phyloP scores from a whole-genome alignment of 23 tunicate species.

The Trididemnum miniatum region DNA sequence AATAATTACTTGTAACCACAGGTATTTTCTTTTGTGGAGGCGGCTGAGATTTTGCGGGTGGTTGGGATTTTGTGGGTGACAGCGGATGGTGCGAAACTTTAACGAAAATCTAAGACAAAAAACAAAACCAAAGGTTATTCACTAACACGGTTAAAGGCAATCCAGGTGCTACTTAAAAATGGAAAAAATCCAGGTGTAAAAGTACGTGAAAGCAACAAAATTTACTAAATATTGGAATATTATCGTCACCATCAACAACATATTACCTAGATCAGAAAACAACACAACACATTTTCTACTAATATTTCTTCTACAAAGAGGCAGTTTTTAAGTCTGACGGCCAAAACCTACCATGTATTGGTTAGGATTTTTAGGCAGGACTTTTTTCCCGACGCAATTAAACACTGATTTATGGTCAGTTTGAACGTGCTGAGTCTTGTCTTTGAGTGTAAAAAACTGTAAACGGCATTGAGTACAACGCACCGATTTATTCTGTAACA shows the following conservation, averaged over 20 bases:
- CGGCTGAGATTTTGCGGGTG: background rate
- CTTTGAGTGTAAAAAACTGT: slow-evolving; percentile 40
- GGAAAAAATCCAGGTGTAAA: no score
- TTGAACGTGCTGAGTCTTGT: slow-evolving; percentile 21
- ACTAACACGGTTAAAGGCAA: no score
- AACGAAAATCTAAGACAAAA: slow-evolving; percentile 15
- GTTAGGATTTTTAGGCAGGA: slow-evolving; percentile 24
- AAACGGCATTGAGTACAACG: slow-evolving; percentile 58
- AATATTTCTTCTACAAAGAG: no score
- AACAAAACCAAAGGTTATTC: no score
- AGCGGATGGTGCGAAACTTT: slow-evolving; percentile 40
- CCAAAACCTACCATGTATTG: slow-evolving; percentile 38
- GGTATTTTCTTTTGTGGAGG: background rate
- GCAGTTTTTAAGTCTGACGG: no score
- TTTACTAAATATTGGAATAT: no score
- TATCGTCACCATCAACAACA: no score
- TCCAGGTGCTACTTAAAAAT: no score
- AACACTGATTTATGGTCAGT: slow-evolving; percentile 40
- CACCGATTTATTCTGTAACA: slow-evolving; percentile 37
- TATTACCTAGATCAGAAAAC: no score
- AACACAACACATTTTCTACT: no score
- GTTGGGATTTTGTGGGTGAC: slow-evolving; percentile 16
- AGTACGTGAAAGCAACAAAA: no score
- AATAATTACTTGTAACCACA: no score
- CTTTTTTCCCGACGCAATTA: background rate